Evolutionary conservation across 2,113 vertebrate genomes (phyloP).

Genomic region (Smithornis capensis): DNA sequence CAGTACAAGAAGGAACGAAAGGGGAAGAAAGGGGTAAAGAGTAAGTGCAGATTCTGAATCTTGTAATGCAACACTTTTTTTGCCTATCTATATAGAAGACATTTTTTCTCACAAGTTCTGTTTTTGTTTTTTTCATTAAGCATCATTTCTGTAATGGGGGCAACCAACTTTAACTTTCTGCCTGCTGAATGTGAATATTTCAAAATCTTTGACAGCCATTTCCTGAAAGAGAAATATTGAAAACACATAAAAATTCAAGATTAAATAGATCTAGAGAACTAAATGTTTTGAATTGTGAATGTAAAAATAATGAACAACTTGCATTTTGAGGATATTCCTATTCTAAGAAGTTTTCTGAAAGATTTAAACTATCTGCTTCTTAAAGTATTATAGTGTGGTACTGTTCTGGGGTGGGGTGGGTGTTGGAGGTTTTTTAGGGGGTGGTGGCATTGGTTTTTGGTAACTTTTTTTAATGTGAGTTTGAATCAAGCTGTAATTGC

Average conservation of each 20-base stretch:
- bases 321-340: background rate
- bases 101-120: constrained; percentile 22
- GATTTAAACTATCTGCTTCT: background rate
- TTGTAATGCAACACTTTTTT: constrained; percentile 66
- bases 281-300: background rate
- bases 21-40: constrained; percentile 86
- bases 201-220: background rate
- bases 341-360: background rate
- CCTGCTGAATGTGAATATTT: constrained; percentile 47
- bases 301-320: background rate
- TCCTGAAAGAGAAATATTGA: background rate
- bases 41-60: constrained; percentile 83
- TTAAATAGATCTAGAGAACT: background rate
- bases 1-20: constrained; percentile 88
- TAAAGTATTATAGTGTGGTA: background rate
- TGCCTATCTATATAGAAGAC: constrained; percentile 46
- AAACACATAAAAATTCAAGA: background rate
- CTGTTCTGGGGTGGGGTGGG: background rate
- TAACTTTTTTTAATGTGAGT: background rate
- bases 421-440: background rate
- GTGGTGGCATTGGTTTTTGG: background rate
- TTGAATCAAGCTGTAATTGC: background rate
- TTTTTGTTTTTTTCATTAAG: constrained; percentile 12
- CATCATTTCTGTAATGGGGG: constrained; percentile 60
- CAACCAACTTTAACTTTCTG: constrained; percentile 80